phyloP scores from a whole-genome alignment of 1,140 invertebrate species.

The Leptinotarsa undecemlineata region DNA sequence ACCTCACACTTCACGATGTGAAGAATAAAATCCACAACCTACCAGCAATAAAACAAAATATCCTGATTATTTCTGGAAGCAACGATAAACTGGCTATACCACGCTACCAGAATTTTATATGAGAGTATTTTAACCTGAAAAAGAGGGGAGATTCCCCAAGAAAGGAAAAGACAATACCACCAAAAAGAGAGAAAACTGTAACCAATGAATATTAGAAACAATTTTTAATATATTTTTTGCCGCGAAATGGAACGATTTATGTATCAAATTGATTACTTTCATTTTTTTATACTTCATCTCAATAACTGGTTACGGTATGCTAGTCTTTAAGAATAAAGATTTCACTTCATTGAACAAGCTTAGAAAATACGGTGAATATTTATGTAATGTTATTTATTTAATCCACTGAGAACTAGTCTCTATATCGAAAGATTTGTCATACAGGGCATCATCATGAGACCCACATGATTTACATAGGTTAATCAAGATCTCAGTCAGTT shows the following conservation, averaged over 20 bases:
- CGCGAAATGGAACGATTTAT: conserved; percentile 43
- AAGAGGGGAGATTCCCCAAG: conserved; percentile 25
- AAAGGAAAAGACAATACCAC: conserved; percentile 35
- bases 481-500: no score
- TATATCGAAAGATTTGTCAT: no score
- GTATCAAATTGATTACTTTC: conserved; percentile 44
- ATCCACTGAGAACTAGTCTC: no score
- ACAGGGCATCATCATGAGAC: no score
- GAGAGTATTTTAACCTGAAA: conserved; percentile 11
- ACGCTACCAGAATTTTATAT: conserved; percentile 38
- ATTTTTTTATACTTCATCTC: conserved; percentile 28
- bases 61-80: conserved; percentile 28
- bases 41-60: conserved; percentile 38
- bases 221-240: conserved; percentile 38
- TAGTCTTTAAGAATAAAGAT: conserved; percentile 28
- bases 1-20: background rate
- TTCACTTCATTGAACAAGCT: conserved; percentile 30
- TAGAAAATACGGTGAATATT: no score
- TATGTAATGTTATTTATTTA: no score
- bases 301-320: conserved; percentile 20
- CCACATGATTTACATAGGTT: no score
- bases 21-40: conserved; percentile 25
- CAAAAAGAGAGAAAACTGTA: conserved; percentile 46
- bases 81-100: conserved; percentile 34
- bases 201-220: conserved; percentile 34